phyloP scores from a whole-genome alignment of 2,888 invertebrate genomes.

The Dione vanillae region DNA sequence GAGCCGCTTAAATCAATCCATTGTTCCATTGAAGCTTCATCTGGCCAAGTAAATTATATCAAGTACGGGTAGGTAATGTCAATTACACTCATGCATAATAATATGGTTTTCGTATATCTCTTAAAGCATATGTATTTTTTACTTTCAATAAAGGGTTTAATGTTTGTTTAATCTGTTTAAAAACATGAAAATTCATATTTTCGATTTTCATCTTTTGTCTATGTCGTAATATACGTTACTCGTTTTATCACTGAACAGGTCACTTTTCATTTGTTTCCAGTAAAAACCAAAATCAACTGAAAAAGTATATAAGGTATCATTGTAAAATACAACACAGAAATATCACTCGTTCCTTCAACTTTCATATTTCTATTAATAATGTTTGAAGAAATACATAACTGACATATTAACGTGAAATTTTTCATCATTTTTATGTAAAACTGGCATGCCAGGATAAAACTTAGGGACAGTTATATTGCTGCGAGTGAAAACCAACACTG shows the following conservation, averaged over 20 bases:
- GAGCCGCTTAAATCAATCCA: conserved; percentile 5
- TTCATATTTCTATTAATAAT: too few relatives aligned
- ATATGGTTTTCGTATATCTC: too few relatives aligned
- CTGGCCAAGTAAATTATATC: conserved; percentile 12
- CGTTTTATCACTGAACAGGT: background rate
- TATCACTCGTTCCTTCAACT: background rate
- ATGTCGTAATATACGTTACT: background rate
- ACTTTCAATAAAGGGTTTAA: too few relatives aligned
- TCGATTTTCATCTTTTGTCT: background rate
- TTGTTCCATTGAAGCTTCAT: conserved; percentile 10
- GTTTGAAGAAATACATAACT: too few relatives aligned
- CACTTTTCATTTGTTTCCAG: background rate
- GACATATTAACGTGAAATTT: too few relatives aligned
- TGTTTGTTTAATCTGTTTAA: too few relatives aligned
- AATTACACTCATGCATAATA: conserved; percentile 3
- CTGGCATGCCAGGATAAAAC: background rate
- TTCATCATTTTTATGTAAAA: background rate
- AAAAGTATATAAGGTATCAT: background rate
- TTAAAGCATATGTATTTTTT: too few relatives aligned
- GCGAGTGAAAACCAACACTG: background rate
- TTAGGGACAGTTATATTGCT: background rate
- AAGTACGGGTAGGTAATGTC: background rate
- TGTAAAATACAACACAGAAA: background rate
- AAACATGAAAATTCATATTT: too few relatives aligned
- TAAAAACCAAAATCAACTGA: background rate